Evolutionary conservation across 2,797 vertebrate genomes (phyloP).

Genomic region (Dryobates pubescens): DNA sequence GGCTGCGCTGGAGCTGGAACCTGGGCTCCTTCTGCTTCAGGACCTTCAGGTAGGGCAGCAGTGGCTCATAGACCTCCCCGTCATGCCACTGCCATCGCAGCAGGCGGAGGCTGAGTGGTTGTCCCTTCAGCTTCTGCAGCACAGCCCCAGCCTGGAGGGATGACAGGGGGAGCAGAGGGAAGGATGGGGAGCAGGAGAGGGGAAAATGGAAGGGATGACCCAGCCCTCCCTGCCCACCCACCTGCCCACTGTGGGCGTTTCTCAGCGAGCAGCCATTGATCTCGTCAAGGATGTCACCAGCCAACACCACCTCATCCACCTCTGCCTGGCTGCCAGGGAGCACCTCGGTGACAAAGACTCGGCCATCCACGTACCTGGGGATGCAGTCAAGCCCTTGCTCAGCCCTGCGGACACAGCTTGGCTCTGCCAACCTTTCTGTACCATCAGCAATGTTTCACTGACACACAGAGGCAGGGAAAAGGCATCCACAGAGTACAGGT

Average conservation of each 20-base stretch:
- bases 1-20: slow-evolving; percentile 69
- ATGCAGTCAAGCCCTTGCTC: rapidly evolving
- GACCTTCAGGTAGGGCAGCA: slow-evolving; percentile 79
- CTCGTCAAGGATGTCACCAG: slow-evolving; percentile 85
- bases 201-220: too few species aligned
- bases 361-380: slow-evolving; percentile 79
- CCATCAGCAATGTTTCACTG: not conserved
- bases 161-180: not conserved
- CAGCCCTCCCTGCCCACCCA: not conserved
- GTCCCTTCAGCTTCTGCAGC: slow-evolving; percentile 79
- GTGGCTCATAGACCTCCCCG: slow-evolving; percentile 74
- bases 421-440: not conserved
- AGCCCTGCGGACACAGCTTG: not conserved
- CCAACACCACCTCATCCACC: slow-evolving; percentile 78
- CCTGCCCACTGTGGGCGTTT: slow-evolving; percentile 81
- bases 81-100: slow-evolving; percentile 78
- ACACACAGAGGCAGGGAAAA: not conserved
- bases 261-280: slow-evolving; percentile 85
- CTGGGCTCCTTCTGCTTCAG: slow-evolving; percentile 80
- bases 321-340: slow-evolving; percentile 80
- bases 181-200: not conserved
- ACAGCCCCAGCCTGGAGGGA: slow-evolving; percentile 76
- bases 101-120: slow-evolving; percentile 76
- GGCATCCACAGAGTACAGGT: not conserved
- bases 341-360: slow-evolving; percentile 82